phyloP scores from a whole-genome alignment of 2,797 vertebrate species.

The Artibeus jamaicensis region DNA sequence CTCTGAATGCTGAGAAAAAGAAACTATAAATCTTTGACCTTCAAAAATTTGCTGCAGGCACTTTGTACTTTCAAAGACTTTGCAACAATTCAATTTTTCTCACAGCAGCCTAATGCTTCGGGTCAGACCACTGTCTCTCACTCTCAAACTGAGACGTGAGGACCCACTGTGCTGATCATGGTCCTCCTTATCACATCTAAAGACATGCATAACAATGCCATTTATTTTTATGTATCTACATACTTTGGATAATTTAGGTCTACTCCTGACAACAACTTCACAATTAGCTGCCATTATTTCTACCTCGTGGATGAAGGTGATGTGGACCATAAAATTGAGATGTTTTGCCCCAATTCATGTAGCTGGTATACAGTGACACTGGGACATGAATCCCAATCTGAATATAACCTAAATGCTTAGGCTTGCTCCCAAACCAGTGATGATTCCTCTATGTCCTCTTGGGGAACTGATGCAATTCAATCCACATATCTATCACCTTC shows the following conservation, averaged over 20 bases:
- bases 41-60: slow-evolving; percentile 18
- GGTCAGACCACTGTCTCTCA: neutral
- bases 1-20: neutral
- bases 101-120: neutral
- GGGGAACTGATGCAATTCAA: neutral
- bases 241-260: neutral
- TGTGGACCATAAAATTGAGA: neutral
- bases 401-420: neutral
- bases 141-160: neutral
- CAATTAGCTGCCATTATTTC: neutral
- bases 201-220: neutral
- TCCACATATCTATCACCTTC: neutral
- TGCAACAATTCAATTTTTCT: slow-evolving; percentile 47
- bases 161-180: neutral
- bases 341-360: neutral
- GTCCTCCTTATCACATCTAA: neutral
- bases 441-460: neutral
- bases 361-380: neutral
- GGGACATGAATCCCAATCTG: neutral
- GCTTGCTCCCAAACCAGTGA: neutral
- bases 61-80: slow-evolving; percentile 38
- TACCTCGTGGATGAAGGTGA: neutral
- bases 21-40: slow-evolving; percentile 44
- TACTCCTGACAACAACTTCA: neutral
- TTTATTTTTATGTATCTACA: neutral